These are phyloP conservation scores for Drosophila subpulchrella DNA, from an alignment of 1,140 invertebrate species.

Conservation along the genomic window DNA sequence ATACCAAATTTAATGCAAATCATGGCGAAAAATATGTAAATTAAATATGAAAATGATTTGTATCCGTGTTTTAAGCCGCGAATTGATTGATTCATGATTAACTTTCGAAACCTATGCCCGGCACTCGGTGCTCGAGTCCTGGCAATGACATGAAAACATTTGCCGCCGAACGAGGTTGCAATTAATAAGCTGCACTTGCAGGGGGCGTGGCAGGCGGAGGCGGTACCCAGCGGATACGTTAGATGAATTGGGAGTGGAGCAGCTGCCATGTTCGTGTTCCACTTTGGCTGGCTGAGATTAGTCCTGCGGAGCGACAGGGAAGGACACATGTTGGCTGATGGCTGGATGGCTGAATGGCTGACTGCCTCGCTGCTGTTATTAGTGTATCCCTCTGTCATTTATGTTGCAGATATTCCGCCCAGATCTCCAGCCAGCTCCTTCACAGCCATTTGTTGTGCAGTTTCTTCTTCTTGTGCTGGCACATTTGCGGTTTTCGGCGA, in stretches of 20 bases:
- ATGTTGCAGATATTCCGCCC: constrained; percentile 33
- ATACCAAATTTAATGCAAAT: too few species aligned
- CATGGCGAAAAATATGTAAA: too few species aligned
- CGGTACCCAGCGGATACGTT: not conserved
- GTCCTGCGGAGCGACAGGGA: constrained; percentile 27
- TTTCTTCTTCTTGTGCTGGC: constrained; percentile 37
- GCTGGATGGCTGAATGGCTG: constrained; percentile 38
- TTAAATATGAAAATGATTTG: not conserved
- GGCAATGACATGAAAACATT: constrained; percentile 48
- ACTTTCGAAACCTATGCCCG: constrained; percentile 20
- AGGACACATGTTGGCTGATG: constrained; percentile 26
- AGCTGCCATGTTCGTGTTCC: constrained; percentile 33
- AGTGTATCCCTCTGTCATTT: constrained; percentile 60
- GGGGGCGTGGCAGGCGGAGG: not conserved
- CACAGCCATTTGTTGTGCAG: constrained; percentile 40
- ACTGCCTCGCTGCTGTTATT: constrained; percentile 50
- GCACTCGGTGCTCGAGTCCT: not conserved
- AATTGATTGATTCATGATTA: constrained; percentile 48
- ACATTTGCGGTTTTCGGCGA: constrained; percentile 47
- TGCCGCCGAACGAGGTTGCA: constrained; percentile 32
- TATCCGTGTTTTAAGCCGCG: not conserved
- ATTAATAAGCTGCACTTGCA: constrained; percentile 60
- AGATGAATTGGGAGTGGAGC: constrained; percentile 16
- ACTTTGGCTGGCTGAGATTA: constrained; percentile 57
- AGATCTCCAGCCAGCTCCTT: constrained; percentile 12